Base-by-base conservation (phyloP, 2,797 vertebrate species). In the Manis pentadactyla region DNA sequence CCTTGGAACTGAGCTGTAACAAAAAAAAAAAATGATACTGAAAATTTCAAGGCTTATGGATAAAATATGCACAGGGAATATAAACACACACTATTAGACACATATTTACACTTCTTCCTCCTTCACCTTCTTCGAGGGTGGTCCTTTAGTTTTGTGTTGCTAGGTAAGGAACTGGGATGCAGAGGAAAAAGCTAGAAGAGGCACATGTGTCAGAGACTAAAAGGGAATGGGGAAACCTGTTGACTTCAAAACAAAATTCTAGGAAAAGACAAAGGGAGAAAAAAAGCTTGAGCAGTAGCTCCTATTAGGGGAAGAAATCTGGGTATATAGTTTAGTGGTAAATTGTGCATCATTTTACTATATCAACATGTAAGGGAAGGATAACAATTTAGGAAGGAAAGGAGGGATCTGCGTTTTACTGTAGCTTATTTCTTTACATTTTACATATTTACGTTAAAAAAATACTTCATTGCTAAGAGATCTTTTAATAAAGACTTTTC, bases 1-100 rank as follows among this genome's bases (percentile, higher is more conserved):
- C 98, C 99, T 99, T 98, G 99, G 99, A 98, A 99, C 99, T 97
- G 99, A 99, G 98, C 99, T 99, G 98, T 69, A 98, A 98, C 97
- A 97, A 75, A 97, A 77, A 75, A 97, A 77, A 96, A 97, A 97
- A 92, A 87, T 2, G 1, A 17, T 27, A 88, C 13, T 86, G 83
- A 92, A 59, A 25, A 82, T 95, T 95, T 95, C 29, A 81, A 49
- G 51, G 34, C 75, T 92, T 75, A 82, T 9, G 46, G 87, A 73
- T 83, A 91, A 74, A 97, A 77, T 31, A 95, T n/a, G n/a, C 15
- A 78, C 18, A 46, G 79, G 34, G 55, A 59, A 95, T 7, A 55
- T 10, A 75, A 19, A 64, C 3, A 68, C 37, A 69, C 4, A 37
- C 34, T 63, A 37, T 27, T 81, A 94, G 46, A 29, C 49, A 75